Evolutionary conservation across 2,797 vertebrate genomes (phyloP).

Genomic region (Lepus oiostolus): DNA sequence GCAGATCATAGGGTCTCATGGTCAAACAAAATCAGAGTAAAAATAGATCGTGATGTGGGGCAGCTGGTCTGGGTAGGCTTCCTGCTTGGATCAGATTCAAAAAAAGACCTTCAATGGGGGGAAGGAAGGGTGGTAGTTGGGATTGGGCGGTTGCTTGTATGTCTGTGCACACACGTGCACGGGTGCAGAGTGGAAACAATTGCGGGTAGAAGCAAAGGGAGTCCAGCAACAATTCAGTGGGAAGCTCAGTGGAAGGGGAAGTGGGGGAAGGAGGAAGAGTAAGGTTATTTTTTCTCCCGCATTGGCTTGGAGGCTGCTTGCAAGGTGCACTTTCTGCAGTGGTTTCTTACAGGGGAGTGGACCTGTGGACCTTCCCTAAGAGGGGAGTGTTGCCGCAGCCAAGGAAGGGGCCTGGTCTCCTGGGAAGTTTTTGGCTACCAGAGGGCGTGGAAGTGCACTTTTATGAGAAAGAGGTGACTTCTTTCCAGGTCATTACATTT

Average conservation of each 20-base stretch:
- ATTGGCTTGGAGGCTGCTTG: background rate
- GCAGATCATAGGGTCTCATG: background rate
- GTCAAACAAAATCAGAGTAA: background rate
- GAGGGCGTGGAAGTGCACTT: too few species aligned
- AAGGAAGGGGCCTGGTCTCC: background rate
- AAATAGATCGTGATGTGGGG: background rate
- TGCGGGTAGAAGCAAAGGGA: rapidly evolving
- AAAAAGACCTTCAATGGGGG: background rate
- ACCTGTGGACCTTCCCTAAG: background rate
- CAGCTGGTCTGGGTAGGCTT: background rate
- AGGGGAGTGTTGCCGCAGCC: too few species aligned
- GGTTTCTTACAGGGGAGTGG: background rate
- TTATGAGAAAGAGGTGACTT: too few species aligned
- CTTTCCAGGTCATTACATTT: too few species aligned
- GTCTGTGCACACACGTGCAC: background rate
- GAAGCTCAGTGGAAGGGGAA: background rate
- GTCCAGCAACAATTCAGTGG: rapidly evolving
- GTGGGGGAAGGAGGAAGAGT: background rate
- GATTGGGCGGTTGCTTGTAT: too few species aligned
- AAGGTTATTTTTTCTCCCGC: background rate
- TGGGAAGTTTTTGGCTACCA: too few species aligned
- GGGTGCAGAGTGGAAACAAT: too few species aligned
- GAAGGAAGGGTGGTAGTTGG: background rate
- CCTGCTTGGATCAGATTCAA: constrained; percentile 30
- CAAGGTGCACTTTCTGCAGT: background rate